Conservation (phyloP, 2,113 vertebrate species). For the Sakesphorus luctuosus region DNA sequence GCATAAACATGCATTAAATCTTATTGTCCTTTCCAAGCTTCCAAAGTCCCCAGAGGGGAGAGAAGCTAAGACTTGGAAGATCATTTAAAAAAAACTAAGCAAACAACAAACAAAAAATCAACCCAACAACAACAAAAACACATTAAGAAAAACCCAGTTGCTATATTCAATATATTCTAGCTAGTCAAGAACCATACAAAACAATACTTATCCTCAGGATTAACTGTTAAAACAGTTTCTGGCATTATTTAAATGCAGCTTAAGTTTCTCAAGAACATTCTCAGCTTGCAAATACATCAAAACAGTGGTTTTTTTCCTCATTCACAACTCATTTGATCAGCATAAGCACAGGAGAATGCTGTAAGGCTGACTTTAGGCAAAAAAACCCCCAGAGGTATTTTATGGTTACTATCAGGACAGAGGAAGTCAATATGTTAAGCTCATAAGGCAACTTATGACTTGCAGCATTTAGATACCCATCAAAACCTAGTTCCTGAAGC, state of each 20-base stretch:
- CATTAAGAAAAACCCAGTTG: rapidly evolving
- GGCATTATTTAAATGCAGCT: not conserved
- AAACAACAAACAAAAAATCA: not conserved
- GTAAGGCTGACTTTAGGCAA: not conserved
- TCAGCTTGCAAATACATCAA: not conserved
- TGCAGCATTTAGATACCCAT: not conserved
- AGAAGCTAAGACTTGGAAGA: not conserved
- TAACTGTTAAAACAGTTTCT: not conserved
- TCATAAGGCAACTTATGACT: not conserved
- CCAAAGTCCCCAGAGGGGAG: not conserved
- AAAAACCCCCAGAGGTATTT: not conserved
- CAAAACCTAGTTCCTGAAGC: not conserved
- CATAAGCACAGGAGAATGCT: not conserved
- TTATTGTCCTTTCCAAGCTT: not conserved
- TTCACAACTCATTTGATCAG: not conserved
- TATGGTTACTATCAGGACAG: not conserved
- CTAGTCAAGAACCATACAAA: not conserved
- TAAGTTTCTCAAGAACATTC: not conserved
- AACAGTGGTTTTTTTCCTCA: not conserved
- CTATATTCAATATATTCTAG: not conserved
- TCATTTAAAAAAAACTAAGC: no score
- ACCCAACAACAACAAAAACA: no score
- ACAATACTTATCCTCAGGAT: not conserved
- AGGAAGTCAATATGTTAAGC: not conserved
- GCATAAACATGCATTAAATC: not conserved